These are phyloP conservation scores for Hemicentrotus pulcherrimus DNA, from an alignment of 35 echinoderm and acorn worm genomes.

Conservation along the genomic window DNA sequence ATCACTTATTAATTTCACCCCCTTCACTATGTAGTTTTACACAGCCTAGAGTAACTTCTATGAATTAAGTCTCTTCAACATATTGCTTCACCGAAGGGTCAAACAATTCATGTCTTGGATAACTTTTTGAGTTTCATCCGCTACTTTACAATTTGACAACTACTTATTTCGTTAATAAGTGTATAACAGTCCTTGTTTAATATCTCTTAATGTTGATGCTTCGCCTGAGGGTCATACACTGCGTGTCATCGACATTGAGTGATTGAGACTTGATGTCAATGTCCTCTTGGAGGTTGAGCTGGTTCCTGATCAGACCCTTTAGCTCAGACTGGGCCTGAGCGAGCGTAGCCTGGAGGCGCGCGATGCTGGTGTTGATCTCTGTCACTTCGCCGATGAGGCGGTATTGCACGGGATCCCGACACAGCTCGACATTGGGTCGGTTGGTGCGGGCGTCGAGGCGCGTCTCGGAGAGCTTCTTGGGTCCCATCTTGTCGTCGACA, in stretches of 20 bases:
- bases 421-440: constrained; percentile 94
- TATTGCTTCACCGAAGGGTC: not conserved
- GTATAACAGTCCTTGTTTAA: constrained; percentile 38
- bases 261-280: constrained; percentile 94
- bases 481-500: constrained; percentile 85
- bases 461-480: constrained; percentile 88
- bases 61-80: not conserved
- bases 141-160: not conserved
- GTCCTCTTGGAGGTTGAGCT: constrained; percentile 91
- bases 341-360: constrained; percentile 68
- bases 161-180: not conserved
- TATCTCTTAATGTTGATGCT: constrained; percentile 96
- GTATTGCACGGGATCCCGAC: constrained; percentile 98
- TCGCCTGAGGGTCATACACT: constrained; percentile 95
- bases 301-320: constrained; percentile 94
- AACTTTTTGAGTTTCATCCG: not conserved
- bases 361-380: constrained; percentile 79
- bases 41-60: not conserved
- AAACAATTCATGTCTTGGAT: not conserved
- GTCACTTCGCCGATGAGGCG: constrained; percentile 93
- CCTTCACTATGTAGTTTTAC: not conserved
- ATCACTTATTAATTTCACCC: not conserved
- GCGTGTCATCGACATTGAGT: constrained; percentile 75
- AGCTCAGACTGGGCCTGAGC: constrained; percentile 82
- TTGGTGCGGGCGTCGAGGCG: constrained; percentile 82